Evolutionary conservation across 2,888 invertebrate species (phyloP).

Genomic region (Aphodius sticticus): DNA sequence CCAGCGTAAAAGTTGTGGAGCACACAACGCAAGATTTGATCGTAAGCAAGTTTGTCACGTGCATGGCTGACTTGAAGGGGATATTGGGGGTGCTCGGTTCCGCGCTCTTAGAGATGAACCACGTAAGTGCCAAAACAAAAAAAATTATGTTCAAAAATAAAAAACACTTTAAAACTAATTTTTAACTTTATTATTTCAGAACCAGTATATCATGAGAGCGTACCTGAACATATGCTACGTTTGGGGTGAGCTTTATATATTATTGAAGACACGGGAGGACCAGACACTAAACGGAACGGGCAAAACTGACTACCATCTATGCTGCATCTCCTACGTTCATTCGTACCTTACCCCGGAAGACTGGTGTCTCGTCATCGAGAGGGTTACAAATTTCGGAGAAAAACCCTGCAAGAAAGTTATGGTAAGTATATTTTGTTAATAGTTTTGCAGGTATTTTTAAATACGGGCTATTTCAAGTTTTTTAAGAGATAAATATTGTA

Average conservation of each 20-base stretch:
- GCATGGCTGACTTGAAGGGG: constrained; percentile 50
- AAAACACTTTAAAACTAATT: constrained; percentile 15
- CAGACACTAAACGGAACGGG: constrained; percentile 43
- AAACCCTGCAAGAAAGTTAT: constrained; percentile 51
- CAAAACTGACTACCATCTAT: constrained; percentile 49
- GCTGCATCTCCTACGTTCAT: constrained; percentile 55
- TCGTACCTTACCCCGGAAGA: constrained; percentile 54
- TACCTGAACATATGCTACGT: constrained; percentile 54
- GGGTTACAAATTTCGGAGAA: constrained; percentile 59
- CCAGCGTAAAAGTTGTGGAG: constrained; percentile 54
- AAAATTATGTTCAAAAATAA: not conserved
- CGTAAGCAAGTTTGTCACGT: constrained; percentile 52
- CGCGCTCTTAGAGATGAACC: constrained; percentile 53
- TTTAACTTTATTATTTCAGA: constrained; percentile 48
- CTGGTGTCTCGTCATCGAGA: constrained; percentile 57
- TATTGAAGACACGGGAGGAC: constrained; percentile 46
- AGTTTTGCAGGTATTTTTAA: too few species aligned
- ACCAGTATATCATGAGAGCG: constrained; percentile 53
- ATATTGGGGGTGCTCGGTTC: constrained; percentile 52
- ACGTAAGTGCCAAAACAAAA: constrained; percentile 49
- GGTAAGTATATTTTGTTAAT: constrained; percentile 41
- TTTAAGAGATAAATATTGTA: too few species aligned
- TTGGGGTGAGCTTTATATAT: constrained; percentile 56
- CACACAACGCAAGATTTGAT: constrained; percentile 50
- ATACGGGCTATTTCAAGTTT: too few species aligned